A percentile compares a stretch with the other conserved stretches of the same genome.
phyloP scores from a whole-genome alignment of 2,113 vertebrate species.

The Arizona elegans region DNA sequence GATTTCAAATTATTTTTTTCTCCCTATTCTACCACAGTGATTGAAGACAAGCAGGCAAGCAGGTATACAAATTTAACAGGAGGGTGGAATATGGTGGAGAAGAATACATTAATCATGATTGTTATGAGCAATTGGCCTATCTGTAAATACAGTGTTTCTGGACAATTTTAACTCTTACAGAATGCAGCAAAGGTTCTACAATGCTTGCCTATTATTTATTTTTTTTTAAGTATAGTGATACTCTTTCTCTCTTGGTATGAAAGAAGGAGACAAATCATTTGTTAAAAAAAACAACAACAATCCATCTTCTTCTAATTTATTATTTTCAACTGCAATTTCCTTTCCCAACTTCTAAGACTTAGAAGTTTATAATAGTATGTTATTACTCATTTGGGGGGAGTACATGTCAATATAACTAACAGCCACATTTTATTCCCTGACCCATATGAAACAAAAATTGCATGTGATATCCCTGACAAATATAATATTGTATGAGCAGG shows the following conservation, averaged over 20 bases:
- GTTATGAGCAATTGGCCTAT: neutral
- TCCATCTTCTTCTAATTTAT: neutral
- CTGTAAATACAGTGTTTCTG: neutral
- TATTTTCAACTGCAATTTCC: neutral
- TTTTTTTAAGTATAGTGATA: neutral
- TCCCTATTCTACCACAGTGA: neutral
- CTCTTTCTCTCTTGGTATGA: neutral
- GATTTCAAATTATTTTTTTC: neutral
- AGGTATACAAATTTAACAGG: neutral
- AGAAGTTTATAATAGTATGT: neutral
- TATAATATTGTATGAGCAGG: slow-evolving; percentile 14
- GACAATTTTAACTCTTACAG: neutral
- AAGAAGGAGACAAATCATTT: neutral
- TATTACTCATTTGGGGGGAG: neutral
- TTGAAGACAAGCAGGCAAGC: neutral
- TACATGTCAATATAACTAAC: neutral
- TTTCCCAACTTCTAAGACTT: neutral
- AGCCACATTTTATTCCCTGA: neutral
- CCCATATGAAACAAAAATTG: slow-evolving; percentile 27
- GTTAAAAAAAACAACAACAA: neutral
- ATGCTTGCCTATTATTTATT: neutral
- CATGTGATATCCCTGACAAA: neutral
- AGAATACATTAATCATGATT: neutral
- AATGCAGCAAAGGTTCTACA: neutral
- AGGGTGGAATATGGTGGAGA: neutral